Percentiles rank a stretch among this genome's conserved stretches.
Evolutionary conservation across 2,888 invertebrate genomes (phyloP).

Genomic region (Aspidapion aeneum): DNA sequence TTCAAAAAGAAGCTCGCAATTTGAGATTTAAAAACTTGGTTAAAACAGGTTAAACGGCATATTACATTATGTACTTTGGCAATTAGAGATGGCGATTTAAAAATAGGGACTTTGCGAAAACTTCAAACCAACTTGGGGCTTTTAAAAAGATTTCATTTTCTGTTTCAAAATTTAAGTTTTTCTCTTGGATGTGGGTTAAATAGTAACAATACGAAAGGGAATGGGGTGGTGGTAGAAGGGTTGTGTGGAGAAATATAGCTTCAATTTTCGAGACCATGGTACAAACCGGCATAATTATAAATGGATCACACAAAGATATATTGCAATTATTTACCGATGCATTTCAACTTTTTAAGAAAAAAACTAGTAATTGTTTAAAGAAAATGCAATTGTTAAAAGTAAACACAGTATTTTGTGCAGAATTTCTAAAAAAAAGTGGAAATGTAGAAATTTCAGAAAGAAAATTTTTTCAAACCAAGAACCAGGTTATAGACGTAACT

Average conservation of each 20-base stretch:
- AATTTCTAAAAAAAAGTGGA: conserved; percentile 22
- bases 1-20: too few species aligned
- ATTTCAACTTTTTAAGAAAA: conserved; percentile 7
- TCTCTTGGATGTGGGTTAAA: too few species aligned
- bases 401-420: conserved; percentile 24
- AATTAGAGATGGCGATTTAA: too few species aligned
- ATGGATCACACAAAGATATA: conserved; percentile 21
- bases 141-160: too few species aligned
- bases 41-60: too few species aligned
- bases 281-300: conserved; percentile 12
- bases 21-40: too few species aligned
- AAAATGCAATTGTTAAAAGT: conserved; percentile 9
- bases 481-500: conserved; percentile 15
- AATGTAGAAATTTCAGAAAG: conserved; percentile 19
- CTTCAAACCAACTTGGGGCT: too few species aligned
- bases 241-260: conserved; percentile 7
- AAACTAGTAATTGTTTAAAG: not conserved
- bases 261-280: conserved; percentile 7
- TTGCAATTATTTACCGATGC: conserved; percentile 19
- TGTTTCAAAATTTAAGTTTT: too few species aligned
- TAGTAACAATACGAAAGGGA: too few species aligned
- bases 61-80: too few species aligned
- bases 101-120: too few species aligned
- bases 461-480: conserved; percentile 27
- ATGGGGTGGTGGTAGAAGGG: too few species aligned